A percentile compares a stretch with the other conserved stretches of the same genome.
These are phyloP conservation scores for Tympanoctomys barrerae DNA, from an alignment of 2,797 vertebrate species.

Conservation along the genomic window DNA sequence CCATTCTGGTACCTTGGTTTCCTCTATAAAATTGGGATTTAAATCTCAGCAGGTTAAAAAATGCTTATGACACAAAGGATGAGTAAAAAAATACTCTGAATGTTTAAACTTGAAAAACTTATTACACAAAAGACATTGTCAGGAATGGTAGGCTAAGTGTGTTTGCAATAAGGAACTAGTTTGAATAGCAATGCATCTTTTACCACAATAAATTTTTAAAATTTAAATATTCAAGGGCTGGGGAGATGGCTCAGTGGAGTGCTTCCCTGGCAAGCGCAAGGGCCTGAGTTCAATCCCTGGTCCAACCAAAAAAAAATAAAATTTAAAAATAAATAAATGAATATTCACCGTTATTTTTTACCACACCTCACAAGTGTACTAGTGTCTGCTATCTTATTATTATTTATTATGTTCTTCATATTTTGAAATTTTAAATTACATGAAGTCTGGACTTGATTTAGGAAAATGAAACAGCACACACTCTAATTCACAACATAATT, in stretches of 20 bases:
- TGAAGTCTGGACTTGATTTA: constrained; percentile 18
- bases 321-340: too few species aligned
- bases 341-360: not conserved
- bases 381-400: not conserved
- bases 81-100: not conserved
- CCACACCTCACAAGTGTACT: not conserved
- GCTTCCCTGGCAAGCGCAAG: too few species aligned
- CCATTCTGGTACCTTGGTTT: constrained; percentile 8
- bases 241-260: too few species aligned
- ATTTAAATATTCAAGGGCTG: not conserved
- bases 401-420: constrained; percentile 43
- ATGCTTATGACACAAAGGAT: not conserved
- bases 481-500: constrained; percentile 53
- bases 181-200: not conserved
- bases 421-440: constrained; percentile 55
- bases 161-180: not conserved
- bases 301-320: too few species aligned
- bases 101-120: not conserved
- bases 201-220: not conserved
- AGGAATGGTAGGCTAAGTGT: not conserved
- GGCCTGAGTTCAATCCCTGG: too few species aligned
- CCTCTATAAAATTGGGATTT: not conserved
- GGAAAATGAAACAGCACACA: not conserved
- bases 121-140: not conserved
- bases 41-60: not conserved